Conservation (phyloP, 2,888 invertebrate species). For the Volucella zonaria region DNA sequence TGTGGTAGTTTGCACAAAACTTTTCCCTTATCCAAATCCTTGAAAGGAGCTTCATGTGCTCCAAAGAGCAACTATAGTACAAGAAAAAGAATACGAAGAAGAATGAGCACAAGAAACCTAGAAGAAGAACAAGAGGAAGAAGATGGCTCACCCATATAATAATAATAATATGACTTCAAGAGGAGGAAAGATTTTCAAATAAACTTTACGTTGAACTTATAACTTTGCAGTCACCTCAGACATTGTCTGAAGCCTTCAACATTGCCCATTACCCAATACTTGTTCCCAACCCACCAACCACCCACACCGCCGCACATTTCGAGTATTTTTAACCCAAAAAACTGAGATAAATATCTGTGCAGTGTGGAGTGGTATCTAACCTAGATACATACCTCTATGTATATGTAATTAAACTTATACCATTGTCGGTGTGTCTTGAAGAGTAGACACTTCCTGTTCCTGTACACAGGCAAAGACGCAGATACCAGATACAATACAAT, state of each 20-base stretch:
- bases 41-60: constrained; percentile 1
- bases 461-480: no score
- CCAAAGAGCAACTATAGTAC: neutral
- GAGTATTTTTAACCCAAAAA: constrained; percentile 18
- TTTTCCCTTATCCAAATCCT: constrained; percentile 63
- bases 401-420: constrained; percentile 61
- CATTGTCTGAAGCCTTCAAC: constrained; percentile 10
- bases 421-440: constrained; percentile 1
- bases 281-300: neutral
- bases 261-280: no score
- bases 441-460: neutral
- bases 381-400: constrained; percentile 11
- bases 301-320: neutral
- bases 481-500: neutral
- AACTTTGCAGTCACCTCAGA: constrained; percentile 54
- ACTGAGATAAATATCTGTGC: constrained; percentile 27
- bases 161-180: constrained; percentile 63
- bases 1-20: constrained; percentile 61
- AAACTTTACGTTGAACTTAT: constrained; percentile 49
- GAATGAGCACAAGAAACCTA: constrained; percentile 2
- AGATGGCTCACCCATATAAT: constrained; percentile 58
- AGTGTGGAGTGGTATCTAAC: neutral
- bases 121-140: constrained; percentile 19
- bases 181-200: constrained; percentile 34
- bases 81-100: constrained; percentile 26